Conservation (phyloP, 2,113 vertebrate genomes). For the Xiphophorus maculatus region DNA sequence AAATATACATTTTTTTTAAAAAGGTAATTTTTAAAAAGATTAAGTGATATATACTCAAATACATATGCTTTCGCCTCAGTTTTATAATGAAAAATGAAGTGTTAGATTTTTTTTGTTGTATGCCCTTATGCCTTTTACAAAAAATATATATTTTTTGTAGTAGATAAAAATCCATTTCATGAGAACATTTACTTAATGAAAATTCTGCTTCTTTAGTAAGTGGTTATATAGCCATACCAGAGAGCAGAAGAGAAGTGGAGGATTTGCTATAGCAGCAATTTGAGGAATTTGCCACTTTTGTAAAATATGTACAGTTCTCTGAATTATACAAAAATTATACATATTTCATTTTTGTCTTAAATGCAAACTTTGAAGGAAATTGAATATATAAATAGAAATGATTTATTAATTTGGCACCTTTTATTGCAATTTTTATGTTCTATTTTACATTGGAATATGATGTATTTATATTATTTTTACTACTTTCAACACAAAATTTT, state of each 20-base stretch:
- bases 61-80: not conserved
- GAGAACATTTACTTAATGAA: not conserved
- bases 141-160: not conserved
- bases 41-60: not conserved
- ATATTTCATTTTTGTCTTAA: not conserved
- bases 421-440: not conserved
- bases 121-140: no score
- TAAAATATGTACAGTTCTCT: not conserved
- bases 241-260: not conserved
- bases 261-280: not conserved
- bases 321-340: not conserved
- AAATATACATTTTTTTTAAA: not conserved
- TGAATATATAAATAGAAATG: not conserved
- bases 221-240: not conserved
- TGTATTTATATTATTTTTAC: not conserved
- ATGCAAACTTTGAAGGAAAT: not conserved
- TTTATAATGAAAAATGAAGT: slow-evolving; percentile 27
- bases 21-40: not conserved
- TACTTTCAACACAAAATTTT: not conserved
- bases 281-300: not conserved
- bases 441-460: not conserved
- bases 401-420: not conserved
- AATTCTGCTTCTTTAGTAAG: not conserved
- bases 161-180: not conserved
- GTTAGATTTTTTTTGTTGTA: slow-evolving; percentile 17